Conservation (phyloP, 1,140 invertebrate species). For the Nasonia longicornis region DNA sequence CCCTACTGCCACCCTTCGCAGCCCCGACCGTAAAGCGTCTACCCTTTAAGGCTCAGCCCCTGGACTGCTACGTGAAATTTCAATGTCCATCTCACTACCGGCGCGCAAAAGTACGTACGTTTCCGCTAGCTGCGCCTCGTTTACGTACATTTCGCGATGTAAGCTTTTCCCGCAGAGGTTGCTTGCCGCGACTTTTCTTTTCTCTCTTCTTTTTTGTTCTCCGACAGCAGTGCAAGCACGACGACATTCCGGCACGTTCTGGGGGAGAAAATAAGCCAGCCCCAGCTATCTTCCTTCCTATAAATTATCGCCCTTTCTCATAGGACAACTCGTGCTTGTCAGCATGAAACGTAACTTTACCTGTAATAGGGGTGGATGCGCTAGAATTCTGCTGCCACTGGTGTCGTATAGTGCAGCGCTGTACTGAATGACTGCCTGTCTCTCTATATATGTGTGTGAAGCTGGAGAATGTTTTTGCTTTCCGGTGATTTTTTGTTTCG, state of each 20-base stretch:
- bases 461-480: not conserved
- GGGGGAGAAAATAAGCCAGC: slow-evolving; percentile 37
- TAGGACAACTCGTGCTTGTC: slow-evolving; percentile 1
- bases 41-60: slow-evolving; percentile 14
- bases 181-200: not conserved
- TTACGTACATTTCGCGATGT: slow-evolving; percentile 22
- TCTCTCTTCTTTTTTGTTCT: slow-evolving; percentile 12
- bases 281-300: slow-evolving; percentile 16
- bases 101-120: not conserved
- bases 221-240: not conserved
- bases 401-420: not conserved
- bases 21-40: slow-evolving; percentile 41
- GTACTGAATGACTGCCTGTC: not conserved
- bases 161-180: not conserved
- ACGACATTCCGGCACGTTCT: slow-evolving; percentile 32
- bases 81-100: slow-evolving; percentile 27
- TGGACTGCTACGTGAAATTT: slow-evolving; percentile 19
- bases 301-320: slow-evolving; percentile 35
- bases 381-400: not conserved
- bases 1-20: not conserved
- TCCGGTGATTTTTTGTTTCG: not conserved
- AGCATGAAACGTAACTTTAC: slow-evolving; percentile 34
- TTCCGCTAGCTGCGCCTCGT: not conserved
- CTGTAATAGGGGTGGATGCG: slow-evolving; percentile 20
- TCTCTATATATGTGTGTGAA: not conserved